These are phyloP conservation scores for Oscheius sp. DNA, from an alignment of 2,888 invertebrate genomes.

Conservation along the genomic window DNA sequence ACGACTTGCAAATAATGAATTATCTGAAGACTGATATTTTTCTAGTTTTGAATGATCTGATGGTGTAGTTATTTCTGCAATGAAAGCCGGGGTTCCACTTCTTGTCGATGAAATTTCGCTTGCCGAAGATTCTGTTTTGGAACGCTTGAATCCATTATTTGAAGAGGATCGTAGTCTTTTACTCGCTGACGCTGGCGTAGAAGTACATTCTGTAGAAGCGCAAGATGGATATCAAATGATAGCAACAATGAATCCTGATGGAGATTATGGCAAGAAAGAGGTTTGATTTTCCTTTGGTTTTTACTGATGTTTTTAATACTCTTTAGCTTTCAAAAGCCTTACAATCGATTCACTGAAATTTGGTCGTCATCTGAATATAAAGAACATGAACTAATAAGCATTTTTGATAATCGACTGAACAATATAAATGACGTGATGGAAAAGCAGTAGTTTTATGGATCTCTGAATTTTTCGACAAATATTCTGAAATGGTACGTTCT, in stretches of 20 bases:
- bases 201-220: constrained; percentile 74
- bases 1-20: constrained; percentile 78
- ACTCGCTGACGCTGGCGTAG: constrained; percentile 85
- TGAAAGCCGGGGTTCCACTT: constrained; percentile 87
- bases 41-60: constrained; percentile 88
- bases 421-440: constrained; percentile 28
- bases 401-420: constrained; percentile 76
- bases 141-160: constrained; percentile 92
- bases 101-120: constrained; percentile 98
- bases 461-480: constrained; percentile 49
- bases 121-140: constrained; percentile 84
- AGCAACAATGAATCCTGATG: constrained; percentile 99
- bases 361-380: constrained; percentile 86
- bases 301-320: neutral
- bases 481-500: constrained; percentile 39
- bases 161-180: constrained; percentile 87
- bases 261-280: constrained; percentile 99
- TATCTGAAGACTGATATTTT: constrained; percentile 75
- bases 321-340: constrained; percentile 87
- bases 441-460: constrained; percentile 50
- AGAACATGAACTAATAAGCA: constrained; percentile 81
- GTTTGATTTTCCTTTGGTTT: constrained; percentile 68
- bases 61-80: constrained; percentile 89
- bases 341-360: constrained; percentile 95
- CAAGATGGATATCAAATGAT: constrained; percentile 84